Conservation (phyloP, 1,140 invertebrate genomes). For the Drosophila repleta region DNA sequence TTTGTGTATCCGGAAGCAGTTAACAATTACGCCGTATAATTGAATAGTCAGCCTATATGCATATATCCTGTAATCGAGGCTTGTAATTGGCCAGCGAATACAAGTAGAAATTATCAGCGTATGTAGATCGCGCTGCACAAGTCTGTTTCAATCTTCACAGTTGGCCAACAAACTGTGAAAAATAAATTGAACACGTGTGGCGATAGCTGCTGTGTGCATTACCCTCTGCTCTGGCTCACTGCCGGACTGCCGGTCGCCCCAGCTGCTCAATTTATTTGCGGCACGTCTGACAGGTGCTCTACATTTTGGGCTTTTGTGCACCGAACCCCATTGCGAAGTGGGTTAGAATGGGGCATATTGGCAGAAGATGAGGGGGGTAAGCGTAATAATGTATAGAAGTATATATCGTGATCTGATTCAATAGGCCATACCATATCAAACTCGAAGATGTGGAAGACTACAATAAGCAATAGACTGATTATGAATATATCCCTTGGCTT, state of each 20-base stretch:
- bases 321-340: neutral
- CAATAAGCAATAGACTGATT: too few relatives aligned
- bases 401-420: too few relatives aligned
- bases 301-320: conserved; percentile 25
- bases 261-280: neutral
- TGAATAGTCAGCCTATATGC: conserved; percentile 27
- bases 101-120: neutral
- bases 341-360: too few relatives aligned
- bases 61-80: conserved; percentile 22
- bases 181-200: conserved; percentile 33
- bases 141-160: conserved; percentile 32
- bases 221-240: neutral
- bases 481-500: too few relatives aligned
- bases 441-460: too few relatives aligned
- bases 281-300: conserved; percentile 36
- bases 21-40: conserved; percentile 35
- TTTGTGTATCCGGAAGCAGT: conserved; percentile 42
- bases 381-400: too few relatives aligned
- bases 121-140: neutral
- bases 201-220: conserved; percentile 15
- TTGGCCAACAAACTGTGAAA: conserved; percentile 37
- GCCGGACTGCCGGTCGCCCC: neutral
- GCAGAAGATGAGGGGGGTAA: too few relatives aligned
- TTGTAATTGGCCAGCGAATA: conserved; percentile 12
- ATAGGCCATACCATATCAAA: too few relatives aligned